These are phyloP conservation scores for Pseudolaguvia tuberculata DNA, from an alignment of 2,113 vertebrate species.

Conservation along the genomic window DNA sequence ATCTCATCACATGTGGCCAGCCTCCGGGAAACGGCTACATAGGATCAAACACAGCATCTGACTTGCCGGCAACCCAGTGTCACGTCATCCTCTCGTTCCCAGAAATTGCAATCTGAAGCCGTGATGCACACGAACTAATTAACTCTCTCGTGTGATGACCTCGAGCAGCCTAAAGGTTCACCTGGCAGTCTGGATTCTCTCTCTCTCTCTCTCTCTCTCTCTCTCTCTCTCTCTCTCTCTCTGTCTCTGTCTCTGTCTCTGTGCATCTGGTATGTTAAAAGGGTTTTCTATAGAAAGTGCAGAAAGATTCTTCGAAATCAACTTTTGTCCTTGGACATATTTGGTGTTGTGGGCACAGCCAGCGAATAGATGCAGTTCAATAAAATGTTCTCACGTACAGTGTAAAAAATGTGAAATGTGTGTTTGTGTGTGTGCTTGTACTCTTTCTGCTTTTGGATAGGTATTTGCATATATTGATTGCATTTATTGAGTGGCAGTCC, in stretches of 20 bases:
- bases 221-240: slow-evolving; percentile 1
- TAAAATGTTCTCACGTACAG: not conserved
- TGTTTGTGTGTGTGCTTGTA: not conserved
- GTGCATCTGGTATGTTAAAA: too few relatives aligned
- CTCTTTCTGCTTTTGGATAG: not conserved
- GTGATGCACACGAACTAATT: not conserved
- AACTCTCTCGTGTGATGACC: not conserved
- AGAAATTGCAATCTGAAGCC: slow-evolving; percentile 8
- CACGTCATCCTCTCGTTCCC: not conserved
- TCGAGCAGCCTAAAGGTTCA: not conserved
- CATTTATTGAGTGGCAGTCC: not conserved
- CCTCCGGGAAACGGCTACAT: not conserved
- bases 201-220: not conserved
- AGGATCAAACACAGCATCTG: not conserved
- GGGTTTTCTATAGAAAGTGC: not conserved
- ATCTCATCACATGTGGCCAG: not conserved
- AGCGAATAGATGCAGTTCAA: not conserved
- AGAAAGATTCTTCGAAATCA: not conserved
- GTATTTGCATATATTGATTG: not conserved
- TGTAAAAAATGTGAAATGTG: not conserved
- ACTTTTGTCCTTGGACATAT: not conserved
- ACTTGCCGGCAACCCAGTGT: not conserved
- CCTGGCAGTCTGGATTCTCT: not conserved
- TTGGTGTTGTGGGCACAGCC: not conserved
- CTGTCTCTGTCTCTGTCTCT: not conserved